A percentile compares a stretch with the other conserved stretches of the same genome.
Evolutionary conservation across 2,113 vertebrate species (phyloP).

Genomic region (Dasyornis broadbenti): DNA sequence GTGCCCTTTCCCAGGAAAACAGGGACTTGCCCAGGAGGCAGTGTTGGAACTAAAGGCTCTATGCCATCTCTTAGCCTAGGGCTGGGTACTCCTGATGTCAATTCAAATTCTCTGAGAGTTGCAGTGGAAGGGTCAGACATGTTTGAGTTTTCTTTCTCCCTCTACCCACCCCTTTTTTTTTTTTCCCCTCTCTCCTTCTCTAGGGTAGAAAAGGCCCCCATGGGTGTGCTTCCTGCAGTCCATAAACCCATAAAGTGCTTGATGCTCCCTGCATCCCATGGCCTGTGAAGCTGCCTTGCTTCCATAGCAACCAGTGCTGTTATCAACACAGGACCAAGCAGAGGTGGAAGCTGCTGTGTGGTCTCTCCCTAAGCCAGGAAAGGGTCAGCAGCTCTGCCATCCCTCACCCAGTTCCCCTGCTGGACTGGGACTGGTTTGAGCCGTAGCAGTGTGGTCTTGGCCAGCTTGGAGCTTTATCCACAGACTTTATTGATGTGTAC

Average conservation of each 20-base stretch:
- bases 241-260: not conserved
- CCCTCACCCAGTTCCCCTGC: not conserved
- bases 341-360: not conserved
- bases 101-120: not conserved
- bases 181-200: fast-evolving
- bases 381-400: not conserved
- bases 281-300: not conserved
- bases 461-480: not conserved
- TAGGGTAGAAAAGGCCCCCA: not conserved
- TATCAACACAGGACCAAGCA: not conserved
- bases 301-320: not conserved
- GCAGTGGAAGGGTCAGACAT: not conserved
- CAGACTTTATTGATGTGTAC: not conserved
- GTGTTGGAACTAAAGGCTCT: not conserved
- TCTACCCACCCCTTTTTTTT: fast-evolving
- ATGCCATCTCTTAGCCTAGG: not conserved
- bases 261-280: not conserved
- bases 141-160: not conserved
- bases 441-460: not conserved
- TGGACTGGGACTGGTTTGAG: not conserved
- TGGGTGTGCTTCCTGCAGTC: not conserved
- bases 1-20: not conserved
- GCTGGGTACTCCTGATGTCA: not conserved
- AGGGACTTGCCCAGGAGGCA: not conserved
- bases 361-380: not conserved